phyloP scores from a whole-genome alignment of 2,888 invertebrate genomes.

The Ischnura elegans region DNA sequence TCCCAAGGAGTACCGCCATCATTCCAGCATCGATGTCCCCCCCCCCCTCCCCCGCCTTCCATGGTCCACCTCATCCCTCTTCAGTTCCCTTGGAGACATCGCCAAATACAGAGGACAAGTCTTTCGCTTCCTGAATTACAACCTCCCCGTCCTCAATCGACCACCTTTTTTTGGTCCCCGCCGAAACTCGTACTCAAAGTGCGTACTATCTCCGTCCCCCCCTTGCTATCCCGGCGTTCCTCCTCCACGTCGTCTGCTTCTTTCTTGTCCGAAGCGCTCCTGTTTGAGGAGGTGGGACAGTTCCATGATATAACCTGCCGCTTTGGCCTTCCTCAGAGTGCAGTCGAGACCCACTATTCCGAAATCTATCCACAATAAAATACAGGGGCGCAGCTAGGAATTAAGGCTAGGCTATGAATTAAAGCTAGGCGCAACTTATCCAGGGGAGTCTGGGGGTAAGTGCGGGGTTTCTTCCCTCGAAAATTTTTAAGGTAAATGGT shows the following conservation, averaged over 20 bases:
- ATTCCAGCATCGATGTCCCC: background rate
- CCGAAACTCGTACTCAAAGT: background rate
- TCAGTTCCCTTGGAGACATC: background rate
- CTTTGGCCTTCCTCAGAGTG: background rate
- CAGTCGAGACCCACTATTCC: too few relatives aligned
- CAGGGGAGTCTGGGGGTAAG: too few relatives aligned
- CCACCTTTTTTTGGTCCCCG: background rate
- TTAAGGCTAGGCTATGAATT: too few relatives aligned
- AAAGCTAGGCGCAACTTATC: too few relatives aligned
- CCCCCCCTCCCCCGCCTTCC: background rate
- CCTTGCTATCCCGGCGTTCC: background rate
- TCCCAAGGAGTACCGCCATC: background rate
- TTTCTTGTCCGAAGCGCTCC: background rate
- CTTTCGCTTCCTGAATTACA: conserved; percentile 14
- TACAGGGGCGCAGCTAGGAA: too few relatives aligned
- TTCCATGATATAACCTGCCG: background rate
- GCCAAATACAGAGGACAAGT: background rate
- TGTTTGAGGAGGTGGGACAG: background rate
- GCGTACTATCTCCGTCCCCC: background rate
- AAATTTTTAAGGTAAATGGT: too few relatives aligned
- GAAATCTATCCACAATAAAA: too few relatives aligned
- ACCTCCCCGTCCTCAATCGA: conserved; percentile 19
- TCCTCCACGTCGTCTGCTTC: background rate
- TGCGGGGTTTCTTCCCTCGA: too few relatives aligned
- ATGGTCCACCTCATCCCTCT: background rate